Conservation (phyloP, 92 coral and sea anemone species). For the Parazoanthus darwini region DNA sequence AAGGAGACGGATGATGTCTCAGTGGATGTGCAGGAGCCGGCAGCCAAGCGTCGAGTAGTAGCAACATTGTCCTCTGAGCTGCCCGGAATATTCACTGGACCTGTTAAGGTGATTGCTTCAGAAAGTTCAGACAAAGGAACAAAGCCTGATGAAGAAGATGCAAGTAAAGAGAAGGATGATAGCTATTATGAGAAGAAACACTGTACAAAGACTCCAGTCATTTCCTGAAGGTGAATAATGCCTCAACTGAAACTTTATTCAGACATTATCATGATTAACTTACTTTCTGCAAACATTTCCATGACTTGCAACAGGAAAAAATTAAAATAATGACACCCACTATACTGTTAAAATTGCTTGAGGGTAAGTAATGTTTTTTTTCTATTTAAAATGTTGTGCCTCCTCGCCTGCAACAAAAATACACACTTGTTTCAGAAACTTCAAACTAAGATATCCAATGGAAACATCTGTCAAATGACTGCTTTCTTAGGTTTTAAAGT, state of each 20-base stretch:
- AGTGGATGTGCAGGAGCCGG: slow-evolving; percentile 42
- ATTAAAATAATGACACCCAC: no score
- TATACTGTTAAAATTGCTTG: no score
- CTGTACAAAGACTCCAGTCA: slow-evolving; percentile 98
- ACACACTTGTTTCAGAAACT: no score
- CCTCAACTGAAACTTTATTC: neutral
- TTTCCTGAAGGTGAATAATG: slow-evolving; percentile 84
- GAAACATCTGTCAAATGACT: no score
- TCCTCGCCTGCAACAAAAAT: no score
- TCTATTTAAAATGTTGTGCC: no score
- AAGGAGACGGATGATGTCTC: slow-evolving; percentile 42
- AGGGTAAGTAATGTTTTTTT: no score
- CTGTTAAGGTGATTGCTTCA: slow-evolving; percentile 58
- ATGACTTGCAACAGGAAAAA: neutral
- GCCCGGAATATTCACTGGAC: slow-evolving; percentile 85
- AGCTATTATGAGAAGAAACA: slow-evolving; percentile 75
- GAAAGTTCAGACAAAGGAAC: slow-evolving; percentile 8
- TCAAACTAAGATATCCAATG: no score
- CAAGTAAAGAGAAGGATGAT: slow-evolving; percentile 57
- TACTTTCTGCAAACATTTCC: neutral
- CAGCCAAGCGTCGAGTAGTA: slow-evolving; percentile 53
- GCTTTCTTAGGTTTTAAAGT: no score
- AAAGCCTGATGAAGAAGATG: slow-evolving; percentile 1
- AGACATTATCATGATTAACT: neutral
- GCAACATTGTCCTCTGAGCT: slow-evolving; percentile 61